A percentile compares a stretch with the other conserved stretches of the same genome.
Conservation (phyloP, 1,140 invertebrate species). For the Ostrea denselamellosa region DNA sequence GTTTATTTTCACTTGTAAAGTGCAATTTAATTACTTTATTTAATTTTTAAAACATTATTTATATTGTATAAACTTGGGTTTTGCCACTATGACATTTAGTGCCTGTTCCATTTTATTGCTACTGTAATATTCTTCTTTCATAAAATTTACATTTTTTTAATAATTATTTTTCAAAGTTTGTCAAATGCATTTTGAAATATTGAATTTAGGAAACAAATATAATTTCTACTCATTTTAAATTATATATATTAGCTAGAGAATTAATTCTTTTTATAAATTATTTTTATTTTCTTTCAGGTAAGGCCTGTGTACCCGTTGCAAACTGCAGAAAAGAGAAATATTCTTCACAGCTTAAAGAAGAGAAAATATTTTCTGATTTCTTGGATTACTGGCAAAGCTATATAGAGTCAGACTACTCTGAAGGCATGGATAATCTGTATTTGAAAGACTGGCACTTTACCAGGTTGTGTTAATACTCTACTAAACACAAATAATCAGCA, state of each 20-base stretch:
- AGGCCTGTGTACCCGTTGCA: constrained; percentile 85
- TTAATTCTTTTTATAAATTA: no score
- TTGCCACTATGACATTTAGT: no score
- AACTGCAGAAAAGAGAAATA: constrained; percentile 87
- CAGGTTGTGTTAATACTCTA: constrained; percentile 67
- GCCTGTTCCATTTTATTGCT: no score
- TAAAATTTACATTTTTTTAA: no score
- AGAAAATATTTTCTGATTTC: constrained; percentile 77
- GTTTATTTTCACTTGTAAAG: no score
- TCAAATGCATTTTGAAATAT: not conserved
- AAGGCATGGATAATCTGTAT: constrained; percentile 68
- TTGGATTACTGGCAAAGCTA: constrained; percentile 67
- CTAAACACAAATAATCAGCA: no score
- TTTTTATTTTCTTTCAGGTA: constrained; percentile 76
- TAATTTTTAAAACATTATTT: no score
- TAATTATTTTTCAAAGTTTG: no score
- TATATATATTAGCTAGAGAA: no score
- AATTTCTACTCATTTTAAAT: not conserved
- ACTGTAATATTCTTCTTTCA: no score
- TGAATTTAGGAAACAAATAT: not conserved
- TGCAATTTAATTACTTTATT: no score
- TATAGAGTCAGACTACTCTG: constrained; percentile 51
- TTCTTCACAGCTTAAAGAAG: constrained; percentile 86
- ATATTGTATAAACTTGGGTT: no score
- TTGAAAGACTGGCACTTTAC: constrained; percentile 81